Conservation (phyloP, 1,140 invertebrate genomes). For the Trypoxylus dichotomus region DNA sequence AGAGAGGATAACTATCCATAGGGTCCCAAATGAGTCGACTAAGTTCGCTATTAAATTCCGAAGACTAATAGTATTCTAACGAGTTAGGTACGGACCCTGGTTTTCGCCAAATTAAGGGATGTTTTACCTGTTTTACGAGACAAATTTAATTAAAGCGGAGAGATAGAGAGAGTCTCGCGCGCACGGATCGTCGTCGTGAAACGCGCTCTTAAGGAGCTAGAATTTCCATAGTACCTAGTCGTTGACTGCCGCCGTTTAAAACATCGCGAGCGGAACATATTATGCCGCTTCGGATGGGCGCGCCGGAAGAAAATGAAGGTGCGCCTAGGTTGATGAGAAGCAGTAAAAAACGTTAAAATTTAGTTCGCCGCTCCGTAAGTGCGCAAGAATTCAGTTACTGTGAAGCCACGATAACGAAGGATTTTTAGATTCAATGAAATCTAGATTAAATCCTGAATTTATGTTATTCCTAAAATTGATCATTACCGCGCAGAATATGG, state of each 20-base stretch:
- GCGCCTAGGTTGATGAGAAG: too few species aligned
- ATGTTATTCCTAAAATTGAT: too few species aligned
- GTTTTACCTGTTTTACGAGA: constrained; percentile 32
- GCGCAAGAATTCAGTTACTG: too few species aligned
- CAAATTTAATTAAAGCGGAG: constrained; percentile 31
- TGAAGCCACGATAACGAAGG: too few species aligned
- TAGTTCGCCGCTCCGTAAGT: too few species aligned
- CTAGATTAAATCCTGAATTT: too few species aligned
- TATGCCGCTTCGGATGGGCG: neutral
- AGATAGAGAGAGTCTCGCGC: neutral
- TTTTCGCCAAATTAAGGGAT: constrained; percentile 31
- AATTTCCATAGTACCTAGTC: neutral
- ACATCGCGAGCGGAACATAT: neutral
- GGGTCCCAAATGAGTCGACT: constrained; percentile 23
- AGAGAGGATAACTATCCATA: constrained; percentile 17
- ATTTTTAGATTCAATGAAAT: too few species aligned
- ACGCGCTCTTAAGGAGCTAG: neutral
- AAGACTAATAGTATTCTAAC: constrained; percentile 31
- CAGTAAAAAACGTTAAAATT: too few species aligned
- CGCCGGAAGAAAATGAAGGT: too few species aligned
- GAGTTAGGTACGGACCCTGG: constrained; percentile 30
- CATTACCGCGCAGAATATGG: too few species aligned
- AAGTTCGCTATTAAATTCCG: constrained; percentile 26
- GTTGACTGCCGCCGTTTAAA: neutral
- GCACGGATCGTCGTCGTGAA: neutral